Evolutionary conservation across 1,140 invertebrate species (phyloP).

Genomic region (Drosophila prosaltans): DNA sequence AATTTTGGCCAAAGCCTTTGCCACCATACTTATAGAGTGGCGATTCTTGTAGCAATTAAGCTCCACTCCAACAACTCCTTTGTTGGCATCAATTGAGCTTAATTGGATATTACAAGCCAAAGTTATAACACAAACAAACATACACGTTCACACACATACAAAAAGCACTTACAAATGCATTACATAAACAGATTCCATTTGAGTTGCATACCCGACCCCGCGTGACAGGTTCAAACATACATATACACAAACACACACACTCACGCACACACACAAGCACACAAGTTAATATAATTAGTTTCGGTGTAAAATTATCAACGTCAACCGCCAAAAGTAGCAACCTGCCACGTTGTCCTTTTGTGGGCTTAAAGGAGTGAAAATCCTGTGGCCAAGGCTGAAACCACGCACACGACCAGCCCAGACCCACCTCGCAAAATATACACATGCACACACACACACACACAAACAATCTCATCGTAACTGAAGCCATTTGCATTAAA

Average conservation of each 20-base stretch:
- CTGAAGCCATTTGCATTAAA: constrained; percentile 29
- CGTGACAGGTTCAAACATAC: neutral
- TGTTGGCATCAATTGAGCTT: constrained; percentile 62
- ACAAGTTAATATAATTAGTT: constrained; percentile 75
- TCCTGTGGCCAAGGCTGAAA: constrained; percentile 40
- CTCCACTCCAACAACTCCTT: constrained; percentile 2
- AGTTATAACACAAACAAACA: neutral
- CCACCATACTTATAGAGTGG: neutral
- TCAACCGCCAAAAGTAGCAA: constrained; percentile 56
- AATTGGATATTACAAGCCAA: constrained; percentile 72
- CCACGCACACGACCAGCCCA: constrained; percentile 22
- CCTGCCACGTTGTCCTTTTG: constrained; percentile 38
- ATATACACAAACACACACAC: neutral
- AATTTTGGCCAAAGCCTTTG: neutral
- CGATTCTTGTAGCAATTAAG: constrained; percentile 6
- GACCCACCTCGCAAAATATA: constrained; percentile 11
- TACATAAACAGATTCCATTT: constrained; percentile 71
- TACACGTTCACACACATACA: neutral
- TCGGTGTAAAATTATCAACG: constrained; percentile 73
- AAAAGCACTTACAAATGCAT: constrained; percentile 69
- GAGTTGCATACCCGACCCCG: constrained; percentile 45
- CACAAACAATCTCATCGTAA: neutral
- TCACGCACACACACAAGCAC: neutral
- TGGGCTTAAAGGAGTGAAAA: constrained; percentile 59
- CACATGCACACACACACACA: neutral